phyloP scores from a whole-genome alignment of 2,797 vertebrate species.

The Pantherophis vulpinus region DNA sequence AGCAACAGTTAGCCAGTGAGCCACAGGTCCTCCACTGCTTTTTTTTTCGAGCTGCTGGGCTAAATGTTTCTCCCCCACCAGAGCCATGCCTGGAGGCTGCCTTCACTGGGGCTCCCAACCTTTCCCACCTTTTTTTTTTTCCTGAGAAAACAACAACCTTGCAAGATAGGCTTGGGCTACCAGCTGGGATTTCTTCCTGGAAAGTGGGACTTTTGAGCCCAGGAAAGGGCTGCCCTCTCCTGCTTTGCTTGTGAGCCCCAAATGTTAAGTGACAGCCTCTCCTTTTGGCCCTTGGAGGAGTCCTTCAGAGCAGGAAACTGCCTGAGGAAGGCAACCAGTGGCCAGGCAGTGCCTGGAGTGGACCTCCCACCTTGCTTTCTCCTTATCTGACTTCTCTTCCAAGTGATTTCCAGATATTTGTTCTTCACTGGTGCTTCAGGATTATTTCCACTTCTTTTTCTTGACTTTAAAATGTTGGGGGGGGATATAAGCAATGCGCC shows the following conservation, averaged over 20 bases:
- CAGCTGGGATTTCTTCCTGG: neutral
- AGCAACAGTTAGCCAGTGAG: no score
- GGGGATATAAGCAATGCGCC: neutral
- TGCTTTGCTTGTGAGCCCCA: no score
- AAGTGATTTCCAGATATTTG: no score
- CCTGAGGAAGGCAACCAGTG: no score
- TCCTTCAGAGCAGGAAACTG: neutral
- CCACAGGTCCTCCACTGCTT: no score
- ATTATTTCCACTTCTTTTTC: neutral
- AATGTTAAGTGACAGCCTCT: no score
- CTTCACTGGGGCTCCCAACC: neutral
- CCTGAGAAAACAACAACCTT: neutral
- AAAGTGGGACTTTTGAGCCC: neutral
- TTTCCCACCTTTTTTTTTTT: neutral
- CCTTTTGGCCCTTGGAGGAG: no score
- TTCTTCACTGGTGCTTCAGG: neutral
- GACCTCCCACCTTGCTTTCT: neutral
- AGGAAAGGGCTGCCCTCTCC: neutral
- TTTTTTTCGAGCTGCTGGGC: no score
- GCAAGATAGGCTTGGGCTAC: neutral
- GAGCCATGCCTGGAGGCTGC: no score
- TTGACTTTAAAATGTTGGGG: neutral
- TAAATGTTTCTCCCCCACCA: no score
- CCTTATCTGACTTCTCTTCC: neutral
- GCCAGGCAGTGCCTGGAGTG: rapidly evolving